phyloP scores from a whole-genome alignment of 2,113 vertebrate genomes.

The Chauna torquata region DNA sequence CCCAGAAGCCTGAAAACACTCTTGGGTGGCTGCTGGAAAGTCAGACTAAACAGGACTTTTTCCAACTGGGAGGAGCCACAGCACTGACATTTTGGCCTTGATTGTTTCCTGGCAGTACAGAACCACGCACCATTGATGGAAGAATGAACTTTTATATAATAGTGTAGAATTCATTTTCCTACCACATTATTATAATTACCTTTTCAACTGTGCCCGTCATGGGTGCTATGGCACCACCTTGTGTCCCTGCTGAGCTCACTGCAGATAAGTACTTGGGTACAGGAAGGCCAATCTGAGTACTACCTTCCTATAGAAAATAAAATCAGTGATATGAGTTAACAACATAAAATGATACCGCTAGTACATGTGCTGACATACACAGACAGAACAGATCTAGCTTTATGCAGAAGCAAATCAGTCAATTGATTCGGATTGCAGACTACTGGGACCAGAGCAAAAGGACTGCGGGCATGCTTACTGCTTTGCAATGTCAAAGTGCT shows the following conservation, averaged over 20 bases:
- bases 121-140: not conserved
- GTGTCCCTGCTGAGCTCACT: slow-evolving; percentile 74
- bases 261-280: slow-evolving; percentile 87
- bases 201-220: slow-evolving; percentile 98
- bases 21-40: not conserved
- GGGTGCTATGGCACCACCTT: slow-evolving; percentile 86
- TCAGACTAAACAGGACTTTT: not conserved
- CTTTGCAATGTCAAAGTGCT: not conserved
- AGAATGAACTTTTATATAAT: not conserved
- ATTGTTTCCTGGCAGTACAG: not conserved
- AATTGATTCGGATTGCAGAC: not conserved
- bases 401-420: not conserved
- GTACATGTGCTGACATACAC: not conserved
- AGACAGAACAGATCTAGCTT: not conserved
- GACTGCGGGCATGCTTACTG: rapidly evolving
- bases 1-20: not conserved
- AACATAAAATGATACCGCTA: not conserved
- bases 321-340: not conserved
- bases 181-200: slow-evolving; percentile 68
- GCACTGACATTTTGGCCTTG: not conserved
- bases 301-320: slow-evolving; percentile 81
- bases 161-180: not conserved
- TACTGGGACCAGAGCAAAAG: not conserved
- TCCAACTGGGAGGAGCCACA: not conserved
- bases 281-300: slow-evolving; percentile 82